Percentiles rank a stretch among this genome's conserved stretches.
Conservation (phyloP, 2,888 invertebrate species). For the Schrankia costaestrigalis region DNA sequence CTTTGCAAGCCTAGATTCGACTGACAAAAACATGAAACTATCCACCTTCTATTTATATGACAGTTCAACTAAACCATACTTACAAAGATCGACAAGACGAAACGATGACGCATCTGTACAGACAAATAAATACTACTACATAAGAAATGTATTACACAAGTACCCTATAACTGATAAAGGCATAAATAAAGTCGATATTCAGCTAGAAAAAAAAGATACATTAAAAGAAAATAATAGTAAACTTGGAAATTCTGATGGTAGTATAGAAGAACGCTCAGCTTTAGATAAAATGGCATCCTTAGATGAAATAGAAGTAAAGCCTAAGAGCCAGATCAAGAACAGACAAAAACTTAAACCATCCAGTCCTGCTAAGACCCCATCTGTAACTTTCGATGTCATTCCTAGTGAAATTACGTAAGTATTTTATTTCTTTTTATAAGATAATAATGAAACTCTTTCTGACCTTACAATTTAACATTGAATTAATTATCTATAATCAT, state of each 20-base stretch:
- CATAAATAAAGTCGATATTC: too few species aligned
- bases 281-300: conserved; percentile 50
- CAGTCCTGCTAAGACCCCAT: conserved; percentile 60
- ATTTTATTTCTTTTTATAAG: too few species aligned
- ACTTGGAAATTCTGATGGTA: conserved; percentile 37
- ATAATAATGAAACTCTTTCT: too few species aligned
- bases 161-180: conserved; percentile 38
- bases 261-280: conserved; percentile 58
- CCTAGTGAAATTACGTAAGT: conserved; percentile 75
- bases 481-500: too few species aligned
- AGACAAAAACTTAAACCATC: conserved; percentile 45
- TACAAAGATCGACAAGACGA: conserved; percentile 64
- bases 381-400: conserved; percentile 72
- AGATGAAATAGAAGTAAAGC: conserved; percentile 43
- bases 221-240: conserved; percentile 44
- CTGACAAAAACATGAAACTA: conserved; percentile 47
- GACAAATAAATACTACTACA: conserved; percentile 65
- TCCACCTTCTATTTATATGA: conserved; percentile 70
- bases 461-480: too few species aligned
- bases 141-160: conserved; percentile 68
- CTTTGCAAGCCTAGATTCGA: conserved; percentile 51
- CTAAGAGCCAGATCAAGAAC: conserved; percentile 22
- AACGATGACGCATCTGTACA: conserved; percentile 50
- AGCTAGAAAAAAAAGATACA: conserved; percentile 28
- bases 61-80: conserved; percentile 65